Evolutionary conservation across 2,113 vertebrate genomes (phyloP).

Genomic region (Xyrauchen texanus): DNA sequence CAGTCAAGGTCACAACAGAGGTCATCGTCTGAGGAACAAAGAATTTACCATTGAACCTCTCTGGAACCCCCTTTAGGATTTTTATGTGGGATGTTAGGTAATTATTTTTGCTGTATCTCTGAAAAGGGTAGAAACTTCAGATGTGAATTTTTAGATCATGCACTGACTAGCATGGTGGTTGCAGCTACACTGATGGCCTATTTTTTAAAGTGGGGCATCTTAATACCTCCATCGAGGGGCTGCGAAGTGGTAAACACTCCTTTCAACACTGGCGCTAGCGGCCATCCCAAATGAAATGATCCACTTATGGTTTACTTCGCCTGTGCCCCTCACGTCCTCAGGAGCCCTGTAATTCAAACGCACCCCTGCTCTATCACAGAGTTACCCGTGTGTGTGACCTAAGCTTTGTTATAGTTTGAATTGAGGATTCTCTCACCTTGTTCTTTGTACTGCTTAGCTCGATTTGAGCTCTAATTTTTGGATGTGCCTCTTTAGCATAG

Average conservation of each 20-base stretch:
- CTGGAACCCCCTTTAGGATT: background rate
- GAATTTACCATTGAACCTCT: background rate
- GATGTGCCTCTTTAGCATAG: constrained; percentile 15
- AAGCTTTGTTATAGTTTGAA: no score
- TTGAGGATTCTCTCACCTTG: no score
- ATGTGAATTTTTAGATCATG: constrained; percentile 10
- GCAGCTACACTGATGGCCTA: constrained; percentile 72
- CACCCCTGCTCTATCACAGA: background rate
- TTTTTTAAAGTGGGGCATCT: constrained; percentile 61
- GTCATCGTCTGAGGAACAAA: background rate
- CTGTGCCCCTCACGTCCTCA: constrained; percentile 47
- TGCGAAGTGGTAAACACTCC: constrained; percentile 61
- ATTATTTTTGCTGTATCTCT: background rate
- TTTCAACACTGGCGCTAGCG: constrained; percentile 50
- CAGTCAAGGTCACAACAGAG: constrained; percentile 6
- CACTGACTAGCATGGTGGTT: constrained; percentile 50
- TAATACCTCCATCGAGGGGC: constrained; percentile 64
- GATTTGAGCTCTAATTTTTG: constrained; percentile 25
- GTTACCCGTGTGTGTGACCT: no score
- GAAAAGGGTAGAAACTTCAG: background rate
- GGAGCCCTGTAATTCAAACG: constrained; percentile 12
- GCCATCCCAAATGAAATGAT: constrained; percentile 58
- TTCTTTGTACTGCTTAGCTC: background rate
- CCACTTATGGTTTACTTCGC: constrained; percentile 59
- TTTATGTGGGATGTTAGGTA: background rate